Evolutionary conservation across 1,140 invertebrate genomes (phyloP), one percentile per base, ranked within the genome.

Genomic region (Drosophila repletoides): DNA sequence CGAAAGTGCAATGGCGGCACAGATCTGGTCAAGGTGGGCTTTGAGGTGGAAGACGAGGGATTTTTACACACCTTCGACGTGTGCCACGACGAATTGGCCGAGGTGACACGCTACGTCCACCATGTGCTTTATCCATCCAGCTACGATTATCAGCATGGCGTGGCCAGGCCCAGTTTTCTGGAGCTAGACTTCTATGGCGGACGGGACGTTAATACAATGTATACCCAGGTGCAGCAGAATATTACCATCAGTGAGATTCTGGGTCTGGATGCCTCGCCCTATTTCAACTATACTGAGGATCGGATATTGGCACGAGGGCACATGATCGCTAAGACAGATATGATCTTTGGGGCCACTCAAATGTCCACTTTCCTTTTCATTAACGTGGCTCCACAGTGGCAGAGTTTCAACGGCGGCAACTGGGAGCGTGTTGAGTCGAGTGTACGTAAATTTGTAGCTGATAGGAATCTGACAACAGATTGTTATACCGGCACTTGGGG

Each of bases 351-450:
- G 0, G 88, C 92, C 1, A 92, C 92, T 4, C 93, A 95, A 70
- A 90, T 91, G 1, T 88, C 93, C 0, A 94, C 93, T 0, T 94
- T 93, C 73, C 92, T 92, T 49, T 95, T 93, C 72, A 92, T 93
- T 3, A 95, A 95, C 83, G 92, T 91, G 14, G 93, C 92, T 0
- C 93, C 93, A 0, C 93, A 90, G 68, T 95, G 94, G 94, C 93
- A 94, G 64, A 91, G 90, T 3, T 93, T 94, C 55, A 94, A 94
- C 61, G 92, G 90, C 12, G 93, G 92, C 24, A 94, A 94, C 83
- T 95, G 94, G 93, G 91, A 92, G 29, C 68, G 56, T 3, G 70
- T 92, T 3, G 92, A 93, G 64, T 55, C 77, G 0, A 90, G 90
- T 65, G 87, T 92, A 0, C 80, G 92, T 10, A 89, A 88, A 9